Percentiles rank a stretch among this genome's conserved stretches.
These are phyloP conservation scores for Sesia bembeciformis DNA, from an alignment of 2,888 invertebrate genomes.

Conservation along the genomic window DNA sequence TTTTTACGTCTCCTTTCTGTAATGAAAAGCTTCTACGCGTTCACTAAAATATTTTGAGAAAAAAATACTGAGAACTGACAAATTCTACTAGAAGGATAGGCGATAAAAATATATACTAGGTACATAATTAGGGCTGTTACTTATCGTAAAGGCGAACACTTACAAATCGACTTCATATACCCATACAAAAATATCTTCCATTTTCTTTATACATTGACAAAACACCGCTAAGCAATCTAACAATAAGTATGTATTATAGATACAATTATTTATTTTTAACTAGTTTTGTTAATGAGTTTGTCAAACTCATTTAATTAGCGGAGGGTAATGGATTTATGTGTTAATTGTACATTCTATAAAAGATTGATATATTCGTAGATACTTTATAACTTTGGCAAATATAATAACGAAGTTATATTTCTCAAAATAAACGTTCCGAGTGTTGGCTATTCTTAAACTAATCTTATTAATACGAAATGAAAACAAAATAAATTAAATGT, in stretches of 20 bases:
- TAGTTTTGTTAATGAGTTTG: conserved; percentile 7
- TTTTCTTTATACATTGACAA: conserved; percentile 59
- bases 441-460: conserved; percentile 4
- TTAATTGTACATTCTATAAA: conserved; percentile 12
- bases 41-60: neutral
- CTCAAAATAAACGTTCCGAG: conserved; percentile 9
- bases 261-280: neutral
- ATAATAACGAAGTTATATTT: conserved; percentile 7
- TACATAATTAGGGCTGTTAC: conserved; percentile 3
- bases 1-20: neutral
- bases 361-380: conserved; percentile 9
- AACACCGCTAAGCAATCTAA: conserved; percentile 54
- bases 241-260: conserved; percentile 4
- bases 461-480: conserved; percentile 20
- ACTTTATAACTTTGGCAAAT: conserved; percentile 30
- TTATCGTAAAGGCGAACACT: conserved; percentile 50
- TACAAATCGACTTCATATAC: conserved; percentile 43
- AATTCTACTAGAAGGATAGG: neutral
- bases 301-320: conserved; percentile 11
- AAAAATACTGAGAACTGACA: neutral
- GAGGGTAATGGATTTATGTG: conserved; percentile 13
- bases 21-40: neutral
- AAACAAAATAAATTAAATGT: conserved; percentile 60
- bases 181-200: conserved; percentile 71
- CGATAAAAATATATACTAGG: neutral